These are phyloP conservation scores for Drosophila rufa DNA, from an alignment of 1,140 invertebrate genomes.

Conservation along the genomic window DNA sequence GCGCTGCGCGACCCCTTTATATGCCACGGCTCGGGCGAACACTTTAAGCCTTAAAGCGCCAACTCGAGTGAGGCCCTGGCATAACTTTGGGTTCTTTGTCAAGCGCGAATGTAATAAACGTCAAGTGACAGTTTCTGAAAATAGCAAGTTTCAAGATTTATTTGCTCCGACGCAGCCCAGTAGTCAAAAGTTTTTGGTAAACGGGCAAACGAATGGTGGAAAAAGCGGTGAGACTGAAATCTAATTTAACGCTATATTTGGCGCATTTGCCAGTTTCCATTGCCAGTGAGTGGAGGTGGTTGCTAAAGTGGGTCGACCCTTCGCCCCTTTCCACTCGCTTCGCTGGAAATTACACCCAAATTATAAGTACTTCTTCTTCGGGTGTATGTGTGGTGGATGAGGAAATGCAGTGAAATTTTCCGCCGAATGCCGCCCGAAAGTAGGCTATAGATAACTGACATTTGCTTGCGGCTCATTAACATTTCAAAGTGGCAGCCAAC, in stretches of 20 bases:
- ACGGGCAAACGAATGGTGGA: conserved; percentile 38
- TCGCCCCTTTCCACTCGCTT: conserved; percentile 57
- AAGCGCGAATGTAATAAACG: conserved; percentile 57
- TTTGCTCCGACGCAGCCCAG: conserved; percentile 43
- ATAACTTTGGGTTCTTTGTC: conserved; percentile 44
- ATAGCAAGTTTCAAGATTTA: conserved; percentile 61
- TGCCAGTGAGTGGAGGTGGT: conserved; percentile 9
- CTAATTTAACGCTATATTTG: conserved; percentile 78
- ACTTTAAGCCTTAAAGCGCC: conserved; percentile 56
- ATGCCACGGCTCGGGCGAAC: conserved; percentile 2
- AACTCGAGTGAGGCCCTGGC: conserved; percentile 4
- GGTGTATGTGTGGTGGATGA: not conserved
- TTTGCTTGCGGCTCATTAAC: conserved; percentile 76
- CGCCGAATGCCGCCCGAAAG: conserved; percentile 34
- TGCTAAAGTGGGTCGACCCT: conserved; percentile 60
- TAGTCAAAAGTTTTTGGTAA: conserved; percentile 47
- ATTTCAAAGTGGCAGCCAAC: conserved; percentile 68
- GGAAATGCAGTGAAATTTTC: conserved; percentile 58
- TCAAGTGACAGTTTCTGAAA: conserved; percentile 61
- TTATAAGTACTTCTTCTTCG: conserved; percentile 28
- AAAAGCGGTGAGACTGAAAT: conserved; percentile 52
- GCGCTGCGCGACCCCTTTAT: conserved; percentile 2
- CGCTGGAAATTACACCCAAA: conserved; percentile 62
- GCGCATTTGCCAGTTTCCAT: conserved; percentile 68
- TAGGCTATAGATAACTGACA: conserved; percentile 64